Evolutionary conservation across 2,888 invertebrate genomes (phyloP).

Genomic region (Drosophila nigricruria): DNA sequence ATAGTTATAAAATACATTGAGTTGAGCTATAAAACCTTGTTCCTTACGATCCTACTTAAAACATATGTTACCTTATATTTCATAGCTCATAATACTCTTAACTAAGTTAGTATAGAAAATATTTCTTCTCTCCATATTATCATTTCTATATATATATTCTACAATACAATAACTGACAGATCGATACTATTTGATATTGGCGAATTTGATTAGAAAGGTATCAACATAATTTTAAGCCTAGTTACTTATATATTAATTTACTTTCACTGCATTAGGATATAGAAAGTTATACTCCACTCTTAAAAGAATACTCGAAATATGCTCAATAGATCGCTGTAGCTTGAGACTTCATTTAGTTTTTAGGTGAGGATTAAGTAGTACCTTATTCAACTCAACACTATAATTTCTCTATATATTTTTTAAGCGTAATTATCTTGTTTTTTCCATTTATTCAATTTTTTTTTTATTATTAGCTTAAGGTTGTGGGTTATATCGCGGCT

Average conservation of each 20-base stretch:
- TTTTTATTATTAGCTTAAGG: conserved; percentile 75
- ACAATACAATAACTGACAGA: conserved; percentile 26
- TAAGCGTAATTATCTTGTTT: conserved; percentile 41
- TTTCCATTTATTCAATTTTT: conserved; percentile 52
- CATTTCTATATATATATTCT: conserved; percentile 3
- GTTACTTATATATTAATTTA: background rate
- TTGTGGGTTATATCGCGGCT: conserved; percentile 79
- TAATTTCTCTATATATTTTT: conserved; percentile 22
- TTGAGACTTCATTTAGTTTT: conserved; percentile 10
- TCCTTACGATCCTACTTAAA: background rate
- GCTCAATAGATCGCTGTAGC: background rate
- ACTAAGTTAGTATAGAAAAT: background rate
- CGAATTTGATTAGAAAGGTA: conserved; percentile 40
- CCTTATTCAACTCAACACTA: background rate
- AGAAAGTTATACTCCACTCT: background rate
- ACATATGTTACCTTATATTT: background rate
- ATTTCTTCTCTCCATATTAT: background rate
- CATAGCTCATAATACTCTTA: no score
- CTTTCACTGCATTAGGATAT: background rate
- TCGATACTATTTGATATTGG: conserved; percentile 41
- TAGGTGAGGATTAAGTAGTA: conserved; percentile 22
- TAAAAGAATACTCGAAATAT: background rate
- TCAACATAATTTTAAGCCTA: background rate
- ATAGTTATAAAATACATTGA: background rate
- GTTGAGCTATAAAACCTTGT: background rate